Percentiles rank a stretch among this genome's conserved stretches.
Evolutionary conservation across 2,113 vertebrate species (phyloP).

Genomic region (Holacanthus passer): DNA sequence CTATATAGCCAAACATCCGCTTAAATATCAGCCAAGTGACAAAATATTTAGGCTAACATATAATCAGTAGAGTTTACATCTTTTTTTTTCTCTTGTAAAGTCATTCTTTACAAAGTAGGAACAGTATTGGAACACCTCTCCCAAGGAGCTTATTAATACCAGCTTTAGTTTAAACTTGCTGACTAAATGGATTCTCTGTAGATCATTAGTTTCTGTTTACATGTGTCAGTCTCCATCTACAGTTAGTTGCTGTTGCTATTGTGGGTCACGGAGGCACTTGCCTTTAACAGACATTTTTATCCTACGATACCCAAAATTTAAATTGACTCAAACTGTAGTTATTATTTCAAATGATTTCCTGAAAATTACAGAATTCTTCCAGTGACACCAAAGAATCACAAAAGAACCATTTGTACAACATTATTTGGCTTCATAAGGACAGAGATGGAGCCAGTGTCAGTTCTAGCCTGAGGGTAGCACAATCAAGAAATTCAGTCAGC

Average conservation of each 20-base stretch:
- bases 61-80: neutral
- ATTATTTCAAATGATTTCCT: neutral
- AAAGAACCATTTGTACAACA: neutral
- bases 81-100: neutral
- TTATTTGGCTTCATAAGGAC: neutral
- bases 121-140: neutral
- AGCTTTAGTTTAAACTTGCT: slow-evolving; percentile 44
- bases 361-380: neutral
- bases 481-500: slow-evolving; percentile 54
- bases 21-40: neutral
- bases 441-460: neutral
- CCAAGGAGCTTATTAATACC: slow-evolving; percentile 42
- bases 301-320: neutral
- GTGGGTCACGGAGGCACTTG: neutral
- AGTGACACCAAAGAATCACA: neutral
- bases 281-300: neutral
- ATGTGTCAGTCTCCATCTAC: slow-evolving; percentile 19
- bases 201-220: slow-evolving; percentile 28
- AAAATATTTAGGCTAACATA: neutral
- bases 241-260: slow-evolving; percentile 16
- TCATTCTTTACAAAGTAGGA: neutral
- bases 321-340: slow-evolving; percentile 4
- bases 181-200: slow-evolving; percentile 41
- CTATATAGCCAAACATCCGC: neutral
- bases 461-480: slow-evolving; percentile 26